phyloP scores from a whole-genome alignment of 1,140 invertebrate genomes.

The Anastatus disparis region DNA sequence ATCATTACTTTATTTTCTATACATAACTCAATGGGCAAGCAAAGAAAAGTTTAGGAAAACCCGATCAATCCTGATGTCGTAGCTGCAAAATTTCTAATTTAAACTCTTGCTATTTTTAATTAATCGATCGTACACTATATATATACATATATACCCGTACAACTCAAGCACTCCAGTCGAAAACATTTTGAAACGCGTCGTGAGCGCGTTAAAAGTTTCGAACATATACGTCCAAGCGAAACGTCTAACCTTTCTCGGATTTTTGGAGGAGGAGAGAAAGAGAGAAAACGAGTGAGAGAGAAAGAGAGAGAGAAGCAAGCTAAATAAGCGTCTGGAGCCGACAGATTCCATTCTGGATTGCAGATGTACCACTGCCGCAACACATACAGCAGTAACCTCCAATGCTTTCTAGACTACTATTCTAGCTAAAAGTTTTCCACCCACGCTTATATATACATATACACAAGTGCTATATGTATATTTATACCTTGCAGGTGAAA shows the following conservation, averaged over 20 bases:
- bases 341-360: conserved; percentile 67
- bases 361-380: conserved; percentile 61
- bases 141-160: no score
- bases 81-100: conserved; percentile 33
- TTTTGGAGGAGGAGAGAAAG: conserved; percentile 50
- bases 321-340: conserved; percentile 62
- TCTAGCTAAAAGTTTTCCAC: conserved; percentile 51
- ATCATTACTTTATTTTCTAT: neutral
- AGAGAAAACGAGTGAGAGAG: no score
- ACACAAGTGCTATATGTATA: conserved; percentile 42
- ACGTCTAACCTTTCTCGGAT: conserved; percentile 34
- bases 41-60: conserved; percentile 28
- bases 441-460: no score
- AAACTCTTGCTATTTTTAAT: conserved; percentile 33
- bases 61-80: conserved; percentile 24
- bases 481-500: conserved; percentile 62
- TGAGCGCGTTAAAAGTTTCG: conserved; percentile 30
- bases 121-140: conserved; percentile 33
- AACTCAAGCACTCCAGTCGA: no score
- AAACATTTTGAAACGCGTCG: conserved; percentile 32
- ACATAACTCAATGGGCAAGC: conserved; percentile 9
- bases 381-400: no score
- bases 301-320: conserved; percentile 47
- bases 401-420: conserved; percentile 47
- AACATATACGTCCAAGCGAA: neutral